A percentile compares a stretch with the other conserved stretches of the same genome.
Conservation (phyloP, 2,888 invertebrate species). For the Sphinx pinastri region DNA sequence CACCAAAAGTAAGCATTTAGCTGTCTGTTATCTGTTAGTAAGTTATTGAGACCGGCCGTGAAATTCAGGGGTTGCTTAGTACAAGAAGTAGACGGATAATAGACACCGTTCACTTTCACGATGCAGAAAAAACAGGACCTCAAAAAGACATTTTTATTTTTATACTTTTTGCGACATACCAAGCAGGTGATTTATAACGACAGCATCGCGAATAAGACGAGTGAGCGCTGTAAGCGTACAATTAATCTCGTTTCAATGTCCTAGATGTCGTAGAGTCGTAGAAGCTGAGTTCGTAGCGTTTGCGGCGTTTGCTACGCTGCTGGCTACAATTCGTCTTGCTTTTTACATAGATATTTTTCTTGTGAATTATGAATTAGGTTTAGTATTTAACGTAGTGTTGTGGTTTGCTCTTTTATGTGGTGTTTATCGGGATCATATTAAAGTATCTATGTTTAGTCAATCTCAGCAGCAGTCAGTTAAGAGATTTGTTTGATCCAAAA, state of each 20-base stretch:
- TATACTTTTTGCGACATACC: background rate
- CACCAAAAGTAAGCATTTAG: too few species aligned
- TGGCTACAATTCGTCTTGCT: background rate
- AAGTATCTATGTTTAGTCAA: too few species aligned
- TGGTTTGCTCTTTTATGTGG: too few species aligned
- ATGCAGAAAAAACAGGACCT: background rate
- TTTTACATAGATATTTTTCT: background rate
- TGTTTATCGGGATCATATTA: too few species aligned
- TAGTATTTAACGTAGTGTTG: background rate
- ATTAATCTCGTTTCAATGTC: constrained; percentile 14
- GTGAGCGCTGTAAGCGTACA: background rate
- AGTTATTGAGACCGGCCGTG: too few species aligned
- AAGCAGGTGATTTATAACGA: constrained; percentile 20
- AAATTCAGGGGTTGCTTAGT: too few species aligned
- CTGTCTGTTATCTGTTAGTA: too few species aligned
- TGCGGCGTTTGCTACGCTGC: background rate
- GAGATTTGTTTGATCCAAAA: too few species aligned
- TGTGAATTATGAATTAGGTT: background rate
- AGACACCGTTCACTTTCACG: too few species aligned
- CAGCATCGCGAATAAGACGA: background rate
- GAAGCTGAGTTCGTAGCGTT: background rate
- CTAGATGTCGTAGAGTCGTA: constrained; percentile 4
- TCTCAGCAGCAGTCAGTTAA: too few species aligned
- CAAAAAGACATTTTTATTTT: constrained; percentile 4
- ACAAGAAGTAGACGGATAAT: too few species aligned